phyloP scores from a whole-genome alignment of 2,113 vertebrate genomes.

The Phocoena phocoena region DNA sequence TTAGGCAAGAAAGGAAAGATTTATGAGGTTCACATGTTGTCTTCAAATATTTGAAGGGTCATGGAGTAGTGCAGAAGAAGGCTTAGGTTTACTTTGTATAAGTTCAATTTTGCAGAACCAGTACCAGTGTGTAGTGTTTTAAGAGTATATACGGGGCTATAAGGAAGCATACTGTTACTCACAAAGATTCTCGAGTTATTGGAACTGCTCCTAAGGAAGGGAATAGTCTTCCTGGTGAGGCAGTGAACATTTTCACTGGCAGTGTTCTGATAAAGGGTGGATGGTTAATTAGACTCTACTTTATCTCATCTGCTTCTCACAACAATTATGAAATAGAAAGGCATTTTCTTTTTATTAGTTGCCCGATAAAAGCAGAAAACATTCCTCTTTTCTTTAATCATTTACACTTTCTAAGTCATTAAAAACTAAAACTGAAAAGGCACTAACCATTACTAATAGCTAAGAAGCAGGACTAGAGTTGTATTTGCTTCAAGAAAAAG shows the following conservation, averaged over 20 bases:
- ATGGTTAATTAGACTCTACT: background rate
- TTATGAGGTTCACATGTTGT: background rate
- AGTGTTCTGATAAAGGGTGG: background rate
- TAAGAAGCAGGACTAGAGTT: background rate
- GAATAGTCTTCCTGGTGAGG: background rate
- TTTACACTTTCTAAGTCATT: background rate
- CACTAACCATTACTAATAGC: background rate
- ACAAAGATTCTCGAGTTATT: background rate
- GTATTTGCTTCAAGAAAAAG: background rate
- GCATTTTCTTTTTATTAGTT: background rate
- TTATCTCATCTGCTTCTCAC: conserved; percentile 16
- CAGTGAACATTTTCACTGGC: background rate
- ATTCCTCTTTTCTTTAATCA: background rate
- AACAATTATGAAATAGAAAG: background rate
- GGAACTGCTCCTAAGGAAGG: background rate
- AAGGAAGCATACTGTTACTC: background rate
- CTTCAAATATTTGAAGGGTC: conserved; percentile 17
- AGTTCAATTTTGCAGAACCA: background rate
- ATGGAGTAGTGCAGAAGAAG: background rate
- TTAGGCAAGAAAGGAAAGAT: background rate
- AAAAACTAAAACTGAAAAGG: background rate
- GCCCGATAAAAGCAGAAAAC: background rate
- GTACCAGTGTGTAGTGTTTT: background rate
- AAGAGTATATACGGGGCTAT: background rate
- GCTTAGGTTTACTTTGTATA: background rate